phyloP scores from a whole-genome alignment of 2,113 vertebrate genomes.

The Coryphaenoides rupestris region DNA sequence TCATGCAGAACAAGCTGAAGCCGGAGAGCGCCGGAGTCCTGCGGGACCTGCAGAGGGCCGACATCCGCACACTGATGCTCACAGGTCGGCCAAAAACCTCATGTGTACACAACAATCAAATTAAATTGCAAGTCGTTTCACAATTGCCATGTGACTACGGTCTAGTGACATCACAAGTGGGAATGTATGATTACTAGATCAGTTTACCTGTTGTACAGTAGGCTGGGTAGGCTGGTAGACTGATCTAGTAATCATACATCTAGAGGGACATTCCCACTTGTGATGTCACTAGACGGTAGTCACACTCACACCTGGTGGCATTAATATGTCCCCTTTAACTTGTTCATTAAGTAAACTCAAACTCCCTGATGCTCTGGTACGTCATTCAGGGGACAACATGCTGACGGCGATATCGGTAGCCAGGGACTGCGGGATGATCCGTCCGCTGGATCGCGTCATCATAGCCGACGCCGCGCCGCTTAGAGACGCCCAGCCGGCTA shows the following conservation, averaged over 20 bases:
- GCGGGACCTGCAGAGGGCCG: slow-evolving; percentile 82
- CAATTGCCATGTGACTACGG: no score
- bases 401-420: slow-evolving; percentile 95
- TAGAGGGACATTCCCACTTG: no score
- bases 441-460: slow-evolving; percentile 86
- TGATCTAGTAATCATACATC: no score
- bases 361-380: background rate
- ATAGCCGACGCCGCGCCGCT: slow-evolving; percentile 89
- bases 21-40: slow-evolving; percentile 85
- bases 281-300: no score
- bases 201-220: no score
- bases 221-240: no score
- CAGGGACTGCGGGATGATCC: slow-evolving; percentile 93
- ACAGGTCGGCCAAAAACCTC: slow-evolving; percentile 75
- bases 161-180: no score
- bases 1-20: slow-evolving; percentile 99
- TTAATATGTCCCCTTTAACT: no score
- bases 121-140: no score
- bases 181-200: background rate
- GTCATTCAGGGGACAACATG: slow-evolving; percentile 89
- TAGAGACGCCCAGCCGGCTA: slow-evolving; percentile 85
- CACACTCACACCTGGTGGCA: no score
- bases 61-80: slow-evolving; percentile 94
- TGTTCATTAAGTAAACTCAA: background rate
- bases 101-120: background rate